Evolutionary conservation across 2,888 invertebrate genomes (phyloP).

Genomic region (Eristalis intricaria): DNA sequence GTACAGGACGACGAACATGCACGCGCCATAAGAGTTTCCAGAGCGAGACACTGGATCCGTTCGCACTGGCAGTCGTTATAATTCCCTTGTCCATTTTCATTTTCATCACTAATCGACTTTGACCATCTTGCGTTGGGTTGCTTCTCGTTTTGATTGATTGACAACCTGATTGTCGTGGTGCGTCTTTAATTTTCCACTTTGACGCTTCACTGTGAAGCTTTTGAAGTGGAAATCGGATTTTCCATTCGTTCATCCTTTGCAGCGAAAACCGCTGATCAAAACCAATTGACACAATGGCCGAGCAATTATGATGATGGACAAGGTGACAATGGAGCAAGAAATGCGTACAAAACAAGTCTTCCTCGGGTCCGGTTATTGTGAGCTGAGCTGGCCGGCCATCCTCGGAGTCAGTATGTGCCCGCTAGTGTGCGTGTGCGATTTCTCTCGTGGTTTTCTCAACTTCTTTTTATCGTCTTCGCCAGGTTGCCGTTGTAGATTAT

Average conservation of each 20-base stretch:
- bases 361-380: constrained; percentile 31
- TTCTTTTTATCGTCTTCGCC: neutral
- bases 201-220: constrained; percentile 56
- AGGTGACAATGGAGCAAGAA: constrained; percentile 58
- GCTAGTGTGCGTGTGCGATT: neutral
- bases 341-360: constrained; percentile 25
- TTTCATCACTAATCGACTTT: constrained; percentile 45
- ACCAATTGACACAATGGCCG: constrained; percentile 72
- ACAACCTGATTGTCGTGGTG: constrained; percentile 61
- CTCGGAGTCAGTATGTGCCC: constrained; percentile 11
- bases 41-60: constrained; percentile 27
- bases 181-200: constrained; percentile 64
- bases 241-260: constrained; percentile 25
- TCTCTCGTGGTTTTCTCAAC: constrained; percentile 8
- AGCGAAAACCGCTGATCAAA: constrained; percentile 67
- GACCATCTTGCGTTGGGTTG: constrained; percentile 9
- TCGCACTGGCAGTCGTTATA: neutral
- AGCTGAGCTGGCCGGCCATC: constrained; percentile 30
- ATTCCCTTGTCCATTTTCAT: constrained; percentile 61
- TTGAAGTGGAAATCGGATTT: constrained; percentile 64
- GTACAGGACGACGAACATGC: constrained; percentile 36
- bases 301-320: constrained; percentile 72
- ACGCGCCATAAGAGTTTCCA: constrained; percentile 46
- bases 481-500: constrained; percentile 23
- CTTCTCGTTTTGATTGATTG: constrained; percentile 66